phyloP scores from a whole-genome alignment of 1,140 invertebrate species.

The Thaumatotibia leucotreta region DNA sequence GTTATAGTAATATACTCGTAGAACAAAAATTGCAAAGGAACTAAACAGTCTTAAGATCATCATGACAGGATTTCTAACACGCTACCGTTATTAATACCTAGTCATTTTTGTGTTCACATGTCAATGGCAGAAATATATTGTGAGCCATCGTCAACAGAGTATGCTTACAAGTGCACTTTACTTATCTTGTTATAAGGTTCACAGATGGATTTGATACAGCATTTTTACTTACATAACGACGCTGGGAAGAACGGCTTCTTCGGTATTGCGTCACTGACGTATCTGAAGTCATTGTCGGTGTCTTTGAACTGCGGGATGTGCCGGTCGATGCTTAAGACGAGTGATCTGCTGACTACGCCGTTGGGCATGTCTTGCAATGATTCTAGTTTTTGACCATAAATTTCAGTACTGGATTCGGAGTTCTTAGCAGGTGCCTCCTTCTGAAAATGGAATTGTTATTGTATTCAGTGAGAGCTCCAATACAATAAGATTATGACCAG shows the following conservation, averaged over 20 bases:
- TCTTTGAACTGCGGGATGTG: slow-evolving; percentile 47
- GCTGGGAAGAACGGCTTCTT: slow-evolving; percentile 67
- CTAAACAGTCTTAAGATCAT: background rate
- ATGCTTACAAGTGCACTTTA: no score
- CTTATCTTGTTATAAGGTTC: no score
- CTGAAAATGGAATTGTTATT: slow-evolving; percentile 26
- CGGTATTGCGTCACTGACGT: slow-evolving; percentile 66
- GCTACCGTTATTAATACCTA: background rate
- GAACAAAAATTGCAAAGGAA: background rate
- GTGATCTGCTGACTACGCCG: slow-evolving; percentile 26
- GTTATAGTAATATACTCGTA: background rate
- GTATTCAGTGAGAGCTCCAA: no score
- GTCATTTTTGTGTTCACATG: background rate
- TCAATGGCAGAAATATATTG: background rate
- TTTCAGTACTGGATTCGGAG: slow-evolving; percentile 11
- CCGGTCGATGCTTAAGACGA: slow-evolving; percentile 59
- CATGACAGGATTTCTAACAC: background rate
- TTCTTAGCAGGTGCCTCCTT: slow-evolving; percentile 3
- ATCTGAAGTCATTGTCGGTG: slow-evolving; percentile 64
- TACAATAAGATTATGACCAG: no score
- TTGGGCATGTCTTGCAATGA: slow-evolving; percentile 32
- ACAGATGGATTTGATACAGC: no score
- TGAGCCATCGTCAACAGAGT: background rate
- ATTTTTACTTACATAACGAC: slow-evolving; percentile 50
- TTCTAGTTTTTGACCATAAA: slow-evolving; percentile 45